These are phyloP conservation scores for Halictus quadricinctus DNA, from an alignment of 2,888 invertebrate genomes.

Conservation along the genomic window DNA sequence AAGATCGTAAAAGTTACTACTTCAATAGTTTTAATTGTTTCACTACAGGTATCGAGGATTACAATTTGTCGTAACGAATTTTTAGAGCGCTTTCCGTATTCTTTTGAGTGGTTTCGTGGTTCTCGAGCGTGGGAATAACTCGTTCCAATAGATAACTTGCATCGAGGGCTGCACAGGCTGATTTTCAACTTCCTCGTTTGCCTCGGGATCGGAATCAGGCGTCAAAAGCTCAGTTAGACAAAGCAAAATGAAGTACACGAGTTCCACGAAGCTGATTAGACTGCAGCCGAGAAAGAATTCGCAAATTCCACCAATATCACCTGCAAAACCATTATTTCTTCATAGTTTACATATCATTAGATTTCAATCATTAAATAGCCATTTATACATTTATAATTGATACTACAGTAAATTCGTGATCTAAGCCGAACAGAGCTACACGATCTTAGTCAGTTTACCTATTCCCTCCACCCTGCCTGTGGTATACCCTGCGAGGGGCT, in stretches of 20 bases:
- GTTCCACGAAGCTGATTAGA: conserved; percentile 85
- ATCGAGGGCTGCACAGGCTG: neutral
- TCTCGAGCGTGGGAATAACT: conserved; percentile 41
- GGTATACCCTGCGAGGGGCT: too few relatives aligned
- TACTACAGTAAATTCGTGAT: neutral
- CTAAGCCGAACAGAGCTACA: too few relatives aligned
- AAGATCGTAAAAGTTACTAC: too few relatives aligned
- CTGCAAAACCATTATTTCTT: conserved; percentile 81
- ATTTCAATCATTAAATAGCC: neutral
- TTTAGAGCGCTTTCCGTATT: neutral
- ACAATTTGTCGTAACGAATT: neutral
- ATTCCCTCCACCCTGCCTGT: too few relatives aligned
- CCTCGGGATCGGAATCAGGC: neutral
- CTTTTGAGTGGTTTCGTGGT: neutral
- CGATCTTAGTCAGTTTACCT: too few relatives aligned
- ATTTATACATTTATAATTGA: neutral
- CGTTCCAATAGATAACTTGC: conserved; percentile 53
- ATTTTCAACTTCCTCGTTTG: neutral
- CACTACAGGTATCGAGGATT: neutral
- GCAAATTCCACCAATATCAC: conserved; percentile 86
- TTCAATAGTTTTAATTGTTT: neutral
- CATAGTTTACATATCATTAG: neutral
- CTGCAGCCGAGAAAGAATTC: conserved; percentile 87
- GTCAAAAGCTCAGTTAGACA: conserved; percentile 76
- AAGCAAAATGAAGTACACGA: conserved; percentile 84